These are phyloP conservation scores for Rotaria magnacalcarata DNA, from an alignment of 2,888 invertebrate species.

Conservation along the genomic window DNA sequence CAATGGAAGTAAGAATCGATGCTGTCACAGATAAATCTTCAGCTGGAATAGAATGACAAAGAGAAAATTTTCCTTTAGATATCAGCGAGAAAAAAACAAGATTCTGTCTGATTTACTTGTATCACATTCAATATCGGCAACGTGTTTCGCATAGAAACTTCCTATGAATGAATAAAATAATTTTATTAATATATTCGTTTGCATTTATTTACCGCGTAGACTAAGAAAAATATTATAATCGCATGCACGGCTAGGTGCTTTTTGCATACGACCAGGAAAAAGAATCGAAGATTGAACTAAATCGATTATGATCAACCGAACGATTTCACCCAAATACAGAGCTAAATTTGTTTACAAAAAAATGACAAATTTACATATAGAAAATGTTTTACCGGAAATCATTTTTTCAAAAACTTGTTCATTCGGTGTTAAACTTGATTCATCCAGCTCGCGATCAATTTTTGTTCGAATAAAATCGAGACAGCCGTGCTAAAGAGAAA, in stretches of 20 bases:
- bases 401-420: slow-evolving; percentile 65
- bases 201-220: background rate
- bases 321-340: slow-evolving; percentile 65
- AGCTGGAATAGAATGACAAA: background rate
- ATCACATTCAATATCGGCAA: slow-evolving; percentile 85
- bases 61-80: no score
- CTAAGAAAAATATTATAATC: slow-evolving; percentile 33
- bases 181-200: background rate
- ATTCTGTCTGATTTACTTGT: background rate
- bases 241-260: slow-evolving; percentile 38
- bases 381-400: slow-evolving; percentile 27
- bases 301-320: slow-evolving; percentile 66
- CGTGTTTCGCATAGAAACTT: slow-evolving; percentile 89
- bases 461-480: slow-evolving; percentile 77
- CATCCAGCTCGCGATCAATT: slow-evolving; percentile 73
- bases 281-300: slow-evolving; percentile 66
- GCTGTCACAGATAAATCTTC: background rate
- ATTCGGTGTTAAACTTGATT: slow-evolving; percentile 71
- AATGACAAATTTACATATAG: no score
- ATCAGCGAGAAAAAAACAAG: no score
- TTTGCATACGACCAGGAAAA: slow-evolving; percentile 60
- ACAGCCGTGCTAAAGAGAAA: slow-evolving; percentile 62
- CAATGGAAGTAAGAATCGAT: slow-evolving; percentile 35
- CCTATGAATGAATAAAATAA: slow-evolving; percentile 64
- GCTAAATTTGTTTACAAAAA: background rate